Base-by-base conservation (phyloP, 2,888 invertebrate species). In the Coelinius sp. region DNA sequence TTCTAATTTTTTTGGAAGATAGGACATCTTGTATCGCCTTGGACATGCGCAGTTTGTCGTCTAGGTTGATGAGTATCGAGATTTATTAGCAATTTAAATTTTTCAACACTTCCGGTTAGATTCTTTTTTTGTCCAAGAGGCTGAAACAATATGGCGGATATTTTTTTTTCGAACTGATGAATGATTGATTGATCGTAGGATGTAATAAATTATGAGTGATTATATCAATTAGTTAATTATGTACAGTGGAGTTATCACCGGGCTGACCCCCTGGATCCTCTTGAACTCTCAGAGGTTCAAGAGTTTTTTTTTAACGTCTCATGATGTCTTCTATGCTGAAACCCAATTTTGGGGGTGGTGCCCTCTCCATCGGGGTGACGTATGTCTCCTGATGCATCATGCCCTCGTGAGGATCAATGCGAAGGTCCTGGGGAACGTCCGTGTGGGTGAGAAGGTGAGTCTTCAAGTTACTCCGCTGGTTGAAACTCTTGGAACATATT, bases 391-490 rank as follows among this genome's bases (percentile, higher is more conserved):
- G 41, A 12, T 31, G 31, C 8, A 31, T 53, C 22, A 35, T 52
- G 24, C 41, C 14, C 2, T 59, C 62, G 38, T 78, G 77, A 2
- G 75, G 73, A 22, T 84, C 82, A 64, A 87, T 78, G 35, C 86
- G 81, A 1, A 87, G 77, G 66, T 87, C 89, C 85, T 89, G 89
- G 83, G 91, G 74, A 86, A 89, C 81, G 81, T 95, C 94, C n/a
- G 94, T 93, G 88, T 97, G 97, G 12, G 95, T 96, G 79, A 95
- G 89, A 76, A 97, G 90, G 87, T 97, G 97, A 0, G 96, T 96
- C 89, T 97, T 97, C 77, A 97, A 90, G 86, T 97, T 97, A 73
- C 95, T 95, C 80, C 97, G 91, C 90, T 97, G 97, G 89, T 97
- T 97, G 90, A 97, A 97, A 83, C 94, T 93, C 75, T 95, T 92